These are phyloP conservation scores for Neelides folsomi DNA, from an alignment of 2,888 invertebrate genomes.

Conservation along the genomic window DNA sequence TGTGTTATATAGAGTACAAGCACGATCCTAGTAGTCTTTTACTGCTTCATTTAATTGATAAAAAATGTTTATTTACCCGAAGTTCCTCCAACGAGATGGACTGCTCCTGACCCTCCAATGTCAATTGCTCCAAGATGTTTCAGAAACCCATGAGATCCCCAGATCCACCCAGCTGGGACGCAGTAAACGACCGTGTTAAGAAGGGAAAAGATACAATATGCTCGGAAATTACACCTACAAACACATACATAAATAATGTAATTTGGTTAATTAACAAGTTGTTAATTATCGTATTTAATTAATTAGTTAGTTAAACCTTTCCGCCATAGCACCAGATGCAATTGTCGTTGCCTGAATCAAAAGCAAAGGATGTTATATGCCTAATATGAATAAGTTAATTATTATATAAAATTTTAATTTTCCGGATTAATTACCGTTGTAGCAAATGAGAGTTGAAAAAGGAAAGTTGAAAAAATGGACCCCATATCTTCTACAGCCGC, in stretches of 20 bases:
- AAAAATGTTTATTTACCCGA: conserved; percentile 35
- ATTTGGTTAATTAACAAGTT: background rate
- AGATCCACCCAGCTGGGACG: conserved; percentile 85
- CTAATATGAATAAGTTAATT: no score
- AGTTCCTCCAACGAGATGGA: conserved; percentile 67
- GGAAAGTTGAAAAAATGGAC: conserved; percentile 68
- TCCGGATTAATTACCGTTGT: no score
- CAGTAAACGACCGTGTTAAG: conserved; percentile 81
- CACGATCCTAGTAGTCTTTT: no score
- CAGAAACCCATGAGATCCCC: conserved; percentile 72
- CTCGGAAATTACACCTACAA: conserved; percentile 70
- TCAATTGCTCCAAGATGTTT: conserved; percentile 73
- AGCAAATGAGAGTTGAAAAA: conserved; percentile 81
- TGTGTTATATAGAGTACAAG: no score
- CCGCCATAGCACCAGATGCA: conserved; percentile 88
- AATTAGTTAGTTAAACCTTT: conserved; percentile 50
- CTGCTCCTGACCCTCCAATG: conserved; percentile 82
- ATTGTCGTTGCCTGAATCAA: conserved; percentile 73
- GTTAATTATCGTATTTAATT: background rate
- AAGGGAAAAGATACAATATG: conserved; percentile 79
- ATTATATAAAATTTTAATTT: no score
- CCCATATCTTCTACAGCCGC: conserved; percentile 62
- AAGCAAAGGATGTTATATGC: conserved; percentile 55
- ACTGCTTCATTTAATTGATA: no score
- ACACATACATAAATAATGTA: conserved; percentile 6